Evolutionary conservation across 2,113 vertebrate species (phyloP), one percentile per base, ranked within the genome.

Genomic region (Coregonus clupeaformis): DNA sequence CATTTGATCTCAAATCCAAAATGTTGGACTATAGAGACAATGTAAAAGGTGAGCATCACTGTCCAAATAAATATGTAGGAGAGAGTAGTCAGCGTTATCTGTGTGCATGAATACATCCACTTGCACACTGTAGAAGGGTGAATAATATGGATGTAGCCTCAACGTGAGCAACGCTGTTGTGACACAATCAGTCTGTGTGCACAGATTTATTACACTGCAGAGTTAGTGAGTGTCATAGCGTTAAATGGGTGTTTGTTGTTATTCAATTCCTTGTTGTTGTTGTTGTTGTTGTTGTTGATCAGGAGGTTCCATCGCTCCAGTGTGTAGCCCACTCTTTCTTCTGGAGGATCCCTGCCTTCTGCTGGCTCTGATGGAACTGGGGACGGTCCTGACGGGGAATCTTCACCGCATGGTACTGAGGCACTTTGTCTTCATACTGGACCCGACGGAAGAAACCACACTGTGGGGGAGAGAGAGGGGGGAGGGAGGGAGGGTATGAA

Each of bases 381-480:
- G 93, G 94, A 36, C 96, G 89, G 73, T 96, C 93, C 87, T 96
- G 90, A 1, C 93, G 92, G 0, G 94, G 95, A 85, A 97, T 98
- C 94, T 95, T 96, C 69, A 98, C 95, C 0, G 96, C 96, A 0
- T 98, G 95, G 90, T 97, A 94, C 86, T 95, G 96, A 60, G 97
- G 96, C 80, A 98, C 89, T 0, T 93, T 92, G 75, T 96, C 95
- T 80, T 91, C 87, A 78, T 91, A 88, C 69, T 91, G 94, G 0
- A 91, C 92, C 24, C 96, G 94, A 69, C 80, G 94, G 93, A 98
- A 97, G 85, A 98, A 98, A 36, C 97, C 97, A 87, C 96, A 89
- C 97, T 98, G 77, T n/a, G 3, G 67, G 60, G 4, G 22, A 24
- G 25, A 64, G 57, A 29, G 1, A 42, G 42, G 45, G 12, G 36